These are phyloP conservation scores for Drosophila nasuta DNA, from an alignment of 1,140 invertebrate genomes.

Conservation along the genomic window DNA sequence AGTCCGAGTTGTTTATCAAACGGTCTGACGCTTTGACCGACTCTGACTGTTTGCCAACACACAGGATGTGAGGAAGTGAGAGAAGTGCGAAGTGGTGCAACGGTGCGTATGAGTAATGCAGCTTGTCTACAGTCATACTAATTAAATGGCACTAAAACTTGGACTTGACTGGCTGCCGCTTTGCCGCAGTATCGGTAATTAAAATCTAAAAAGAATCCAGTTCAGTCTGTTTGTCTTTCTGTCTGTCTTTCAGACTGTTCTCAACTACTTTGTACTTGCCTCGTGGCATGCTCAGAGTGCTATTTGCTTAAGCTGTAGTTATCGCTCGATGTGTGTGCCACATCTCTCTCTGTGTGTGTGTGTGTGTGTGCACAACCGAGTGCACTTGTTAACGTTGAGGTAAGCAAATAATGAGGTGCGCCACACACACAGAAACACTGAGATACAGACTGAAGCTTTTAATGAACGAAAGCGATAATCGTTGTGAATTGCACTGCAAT, in stretches of 20 bases:
- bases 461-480: slow-evolving; percentile 81
- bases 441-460: slow-evolving; percentile 47
- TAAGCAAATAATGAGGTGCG: slow-evolving; percentile 74
- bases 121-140: slow-evolving; percentile 74
- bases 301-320: slow-evolving; percentile 76
- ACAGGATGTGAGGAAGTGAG: background rate
- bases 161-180: slow-evolving; percentile 41
- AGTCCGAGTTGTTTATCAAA: slow-evolving; percentile 42
- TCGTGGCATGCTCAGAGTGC: slow-evolving; percentile 16
- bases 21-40: slow-evolving; percentile 21
- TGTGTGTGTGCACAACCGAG: slow-evolving; percentile 31
- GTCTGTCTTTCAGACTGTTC: background rate
- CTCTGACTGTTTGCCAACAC: slow-evolving; percentile 55
- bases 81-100: slow-evolving; percentile 37
- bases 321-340: slow-evolving; percentile 36
- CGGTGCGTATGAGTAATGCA: slow-evolving; percentile 69
- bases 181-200: slow-evolving; percentile 76
- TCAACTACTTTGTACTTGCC: slow-evolving; percentile 11
- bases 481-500: slow-evolving; percentile 68
- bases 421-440: slow-evolving; percentile 14
- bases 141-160: slow-evolving; percentile 65
- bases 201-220: slow-evolving; percentile 77
- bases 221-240: slow-evolving; percentile 41
- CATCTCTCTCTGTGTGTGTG: background rate
- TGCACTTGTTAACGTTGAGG: slow-evolving; percentile 65